Evolutionary conservation across 2,888 invertebrate species (phyloP), one percentile per base, ranked within the genome.

Genomic region (Agriopis leucophaearia): DNA sequence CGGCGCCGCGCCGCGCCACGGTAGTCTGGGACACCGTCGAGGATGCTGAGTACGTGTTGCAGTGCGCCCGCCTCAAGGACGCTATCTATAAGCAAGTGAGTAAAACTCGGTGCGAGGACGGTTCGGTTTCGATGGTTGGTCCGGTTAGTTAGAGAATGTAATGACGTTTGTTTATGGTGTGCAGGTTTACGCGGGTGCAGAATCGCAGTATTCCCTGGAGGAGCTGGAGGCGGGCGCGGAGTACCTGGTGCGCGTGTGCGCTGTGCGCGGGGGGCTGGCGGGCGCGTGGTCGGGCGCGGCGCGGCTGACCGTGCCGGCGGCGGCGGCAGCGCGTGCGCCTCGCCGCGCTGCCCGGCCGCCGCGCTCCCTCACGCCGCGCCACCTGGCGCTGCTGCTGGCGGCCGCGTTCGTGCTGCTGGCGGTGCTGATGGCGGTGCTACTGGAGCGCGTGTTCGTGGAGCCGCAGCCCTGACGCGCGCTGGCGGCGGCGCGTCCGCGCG

Each of bases 201-300:
- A 95, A 77, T 93, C 95, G 66, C 95, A 94, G 88, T 95, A 94
- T 85, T 94, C 94, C 85, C 88, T 96, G 85, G 94, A 95, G 90
- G 95, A 96, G 83, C 94, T 98, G 84, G 96, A 96, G 79, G 94
- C 96, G 60, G 97, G 97, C 79, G 95, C 95, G 64, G 96, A 97
- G 84, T 98, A 98, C 91, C 91, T 93, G 79, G 96, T 97, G 79
- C 96, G 98, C 64, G 97, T 98, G 73, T 96, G 96, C 90, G 96
- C 96, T 38, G 95, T 97, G 79, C 95, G 98, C 78, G 91, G 90
- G 60, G 95, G 95, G 78, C 94, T 97, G 76, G 88, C 95, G 69
- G 96, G 97, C 70, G 96, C 97, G 71, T 96, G 95, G 90, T 97
- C 97, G 73, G 95, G 95, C 62, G 88, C 95, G 58, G 89, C 96